Percentiles rank a stretch among this genome's conserved stretches.
phyloP scores from a whole-genome alignment of 2,888 invertebrate species.

The Trissonchulus sp. region DNA sequence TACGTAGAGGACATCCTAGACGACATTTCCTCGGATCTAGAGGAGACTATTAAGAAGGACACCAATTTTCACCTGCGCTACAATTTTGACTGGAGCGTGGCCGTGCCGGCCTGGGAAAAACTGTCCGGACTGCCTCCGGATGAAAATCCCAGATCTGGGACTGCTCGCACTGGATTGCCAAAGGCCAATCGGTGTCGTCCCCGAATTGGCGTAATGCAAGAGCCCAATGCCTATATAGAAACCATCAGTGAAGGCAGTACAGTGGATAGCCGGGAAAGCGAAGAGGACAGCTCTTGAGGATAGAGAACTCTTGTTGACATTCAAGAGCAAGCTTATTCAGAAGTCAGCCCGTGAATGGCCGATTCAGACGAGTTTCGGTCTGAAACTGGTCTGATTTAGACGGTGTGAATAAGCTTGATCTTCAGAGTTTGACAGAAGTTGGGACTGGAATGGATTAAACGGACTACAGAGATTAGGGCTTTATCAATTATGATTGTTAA shows the following conservation, averaged over 20 bases:
- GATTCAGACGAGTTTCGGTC: too few species aligned
- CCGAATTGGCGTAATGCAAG: neutral
- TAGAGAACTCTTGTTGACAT: too few species aligned
- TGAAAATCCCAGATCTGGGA: neutral
- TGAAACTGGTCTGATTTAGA: too few species aligned
- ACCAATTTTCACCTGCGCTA: neutral
- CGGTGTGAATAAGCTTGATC: too few species aligned
- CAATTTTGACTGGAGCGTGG: neutral
- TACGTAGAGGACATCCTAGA: neutral
- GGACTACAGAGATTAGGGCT: too few species aligned
- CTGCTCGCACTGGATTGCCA: neutral
- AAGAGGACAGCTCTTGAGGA: neutral
- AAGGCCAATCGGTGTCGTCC: too few species aligned
- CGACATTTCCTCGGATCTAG: neutral
- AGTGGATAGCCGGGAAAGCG: constrained; percentile 1
- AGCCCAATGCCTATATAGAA: neutral
- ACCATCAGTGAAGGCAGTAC: neutral
- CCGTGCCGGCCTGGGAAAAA: neutral
- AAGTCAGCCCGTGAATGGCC: too few species aligned
- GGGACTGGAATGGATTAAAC: too few species aligned
- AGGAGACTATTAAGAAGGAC: neutral
- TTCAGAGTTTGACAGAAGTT: too few species aligned
- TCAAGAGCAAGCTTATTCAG: too few species aligned
- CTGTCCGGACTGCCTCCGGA: neutral
- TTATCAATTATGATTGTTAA: too few species aligned